These are phyloP conservation scores for Catharus minimus DNA, from an alignment of 2,113 vertebrate genomes.

Conservation along the genomic window DNA sequence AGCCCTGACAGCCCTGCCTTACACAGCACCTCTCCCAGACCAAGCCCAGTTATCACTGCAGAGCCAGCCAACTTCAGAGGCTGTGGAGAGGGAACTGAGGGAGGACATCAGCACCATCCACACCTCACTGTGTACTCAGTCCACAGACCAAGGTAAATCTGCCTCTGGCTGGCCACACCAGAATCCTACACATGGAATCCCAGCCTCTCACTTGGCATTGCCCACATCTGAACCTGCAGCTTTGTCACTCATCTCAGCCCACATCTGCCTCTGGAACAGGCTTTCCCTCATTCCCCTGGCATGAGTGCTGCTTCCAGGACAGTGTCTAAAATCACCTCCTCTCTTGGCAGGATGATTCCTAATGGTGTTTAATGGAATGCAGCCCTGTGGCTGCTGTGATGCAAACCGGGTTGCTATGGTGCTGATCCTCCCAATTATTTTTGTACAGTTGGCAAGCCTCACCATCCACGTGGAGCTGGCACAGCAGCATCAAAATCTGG, in stretches of 20 bases:
- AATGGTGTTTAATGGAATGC: not conserved
- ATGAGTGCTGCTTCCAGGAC: not conserved
- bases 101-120: not conserved
- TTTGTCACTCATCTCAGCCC: not conserved
- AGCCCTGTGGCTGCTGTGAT: not conserved
- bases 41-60: not conserved
- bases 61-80: not conserved
- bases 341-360: not conserved
- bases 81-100: not conserved
- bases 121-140: not conserved
- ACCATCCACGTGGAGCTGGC: not conserved
- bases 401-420: rapidly evolving
- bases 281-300: not conserved
- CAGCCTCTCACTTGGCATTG: not conserved
- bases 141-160: not conserved
- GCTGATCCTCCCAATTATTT: not conserved
- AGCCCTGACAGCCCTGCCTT: not conserved
- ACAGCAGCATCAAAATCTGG: not conserved
- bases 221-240: not conserved
- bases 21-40: not conserved
- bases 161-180: rapidly evolving
- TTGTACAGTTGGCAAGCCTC: not conserved
- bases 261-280: not conserved
- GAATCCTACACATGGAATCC: not conserved
- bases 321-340: not conserved